phyloP scores from a whole-genome alignment of 2,888 invertebrate genomes.

The Diplazon laetatorius region DNA sequence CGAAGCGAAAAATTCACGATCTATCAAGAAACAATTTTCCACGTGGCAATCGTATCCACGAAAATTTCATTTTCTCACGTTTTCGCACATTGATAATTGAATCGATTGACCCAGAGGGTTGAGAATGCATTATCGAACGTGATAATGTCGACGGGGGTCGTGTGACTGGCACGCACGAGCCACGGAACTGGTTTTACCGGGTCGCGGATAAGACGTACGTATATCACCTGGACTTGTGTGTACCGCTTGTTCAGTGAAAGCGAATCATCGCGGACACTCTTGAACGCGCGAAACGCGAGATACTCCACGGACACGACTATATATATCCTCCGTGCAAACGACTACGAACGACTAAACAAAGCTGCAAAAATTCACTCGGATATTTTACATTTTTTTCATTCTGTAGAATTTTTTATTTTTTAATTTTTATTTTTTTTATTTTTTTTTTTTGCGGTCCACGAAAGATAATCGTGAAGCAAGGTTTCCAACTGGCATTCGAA shows the following conservation, averaged over 20 bases:
- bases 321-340: neutral
- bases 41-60: constrained; percentile 4
- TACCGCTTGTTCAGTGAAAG: constrained; percentile 58
- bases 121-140: constrained; percentile 46
- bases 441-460: neutral
- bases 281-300: constrained; percentile 44
- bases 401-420: neutral
- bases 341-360: neutral
- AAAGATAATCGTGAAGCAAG: too few species aligned
- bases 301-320: constrained; percentile 15
- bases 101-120: constrained; percentile 50
- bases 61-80: constrained; percentile 22
- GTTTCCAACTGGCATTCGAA: too few species aligned
- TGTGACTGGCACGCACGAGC: constrained; percentile 12
- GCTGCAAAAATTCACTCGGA: neutral
- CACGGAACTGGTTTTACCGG: constrained; percentile 59
- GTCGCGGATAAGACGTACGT: constrained; percentile 34
- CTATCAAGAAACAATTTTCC: constrained; percentile 56
- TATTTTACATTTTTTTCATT: neutral
- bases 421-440: neutral
- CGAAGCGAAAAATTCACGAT: too few species aligned
- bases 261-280: constrained; percentile 45
- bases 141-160: constrained; percentile 47
- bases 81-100: constrained; percentile 41
- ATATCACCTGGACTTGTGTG: too few species aligned